Evolutionary conservation across 2,797 vertebrate genomes (phyloP).

Genomic region (Odontamblyopus rebecca): DNA sequence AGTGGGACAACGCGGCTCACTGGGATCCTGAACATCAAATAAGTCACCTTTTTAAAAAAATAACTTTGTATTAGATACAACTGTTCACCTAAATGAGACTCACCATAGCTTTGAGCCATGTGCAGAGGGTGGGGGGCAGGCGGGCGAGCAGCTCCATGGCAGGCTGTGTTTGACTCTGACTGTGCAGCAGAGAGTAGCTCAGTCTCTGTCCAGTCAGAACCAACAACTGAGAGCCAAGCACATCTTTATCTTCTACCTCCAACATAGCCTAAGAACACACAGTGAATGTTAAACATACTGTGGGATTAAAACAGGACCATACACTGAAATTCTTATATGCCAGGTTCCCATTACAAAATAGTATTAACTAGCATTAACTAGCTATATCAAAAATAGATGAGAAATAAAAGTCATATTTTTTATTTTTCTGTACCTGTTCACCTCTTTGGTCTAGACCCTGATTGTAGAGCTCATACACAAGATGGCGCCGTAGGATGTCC

Average conservation of each 20-base stretch:
- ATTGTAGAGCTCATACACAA: conserved; percentile 93
- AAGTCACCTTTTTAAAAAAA: neutral
- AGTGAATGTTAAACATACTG: too few species aligned
- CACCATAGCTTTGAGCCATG: conserved; percentile 99
- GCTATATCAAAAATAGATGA: neutral
- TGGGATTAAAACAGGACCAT: too few species aligned
- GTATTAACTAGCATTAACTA: neutral
- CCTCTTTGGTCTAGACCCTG: conserved; percentile 88
- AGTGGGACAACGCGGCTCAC: conserved; percentile 85
- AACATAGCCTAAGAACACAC: conserved; percentile 80
- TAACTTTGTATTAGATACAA: too few species aligned
- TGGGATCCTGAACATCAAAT: conserved; percentile 80
- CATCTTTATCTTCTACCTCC: conserved; percentile 92
- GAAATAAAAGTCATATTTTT: neutral
- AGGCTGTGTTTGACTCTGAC: conserved; percentile 81
- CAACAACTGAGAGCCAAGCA: conserved; percentile 93
- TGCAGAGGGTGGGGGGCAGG: conserved; percentile 92
- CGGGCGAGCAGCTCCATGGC: conserved; percentile 92
- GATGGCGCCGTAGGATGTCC: conserved; percentile 86
- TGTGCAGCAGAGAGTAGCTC: conserved; percentile 85
- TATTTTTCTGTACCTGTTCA: conserved; percentile 82
- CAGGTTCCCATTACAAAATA: neutral
- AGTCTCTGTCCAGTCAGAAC: conserved; percentile 91
- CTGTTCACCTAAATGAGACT: conserved; percentile 26
- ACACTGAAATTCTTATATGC: neutral